Base-by-base conservation (phyloP, 1,140 invertebrate genomes). In the Thalassaphorura encarpata region DNA sequence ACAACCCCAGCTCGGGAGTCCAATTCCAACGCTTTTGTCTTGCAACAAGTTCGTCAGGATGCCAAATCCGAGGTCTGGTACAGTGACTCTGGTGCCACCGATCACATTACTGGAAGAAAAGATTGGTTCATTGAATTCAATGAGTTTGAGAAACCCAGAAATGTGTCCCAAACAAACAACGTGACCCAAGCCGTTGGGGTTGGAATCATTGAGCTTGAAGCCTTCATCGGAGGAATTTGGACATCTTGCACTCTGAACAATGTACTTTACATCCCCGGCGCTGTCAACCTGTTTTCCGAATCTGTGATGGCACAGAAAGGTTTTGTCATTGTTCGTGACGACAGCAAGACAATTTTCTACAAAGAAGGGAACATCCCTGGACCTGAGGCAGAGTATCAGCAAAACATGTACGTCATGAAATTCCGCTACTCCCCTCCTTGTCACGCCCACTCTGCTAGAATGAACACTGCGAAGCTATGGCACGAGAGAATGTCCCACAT, bases 181-280 rank as follows among this genome's bases (percentile, higher is more conserved):
- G 18, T 29, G 18, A 18, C 18, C n/a, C 21, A 33, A 6, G 48
- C 18, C 4, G 13, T 53, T 16, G 51, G 51, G 18, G 4, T 5
- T 24, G 36, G 51, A 42, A 53, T 24, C 3, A 39, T 59, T 18
- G 5, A 27, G 4, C 13, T 59, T 5, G 48, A 52, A 42, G 52
- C 42, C n/a, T 24, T 31, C 11, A 29, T 48, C 8, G 26, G 36
- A 2, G 43, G 36, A 16, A 18, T 48, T 23, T 59, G 57, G 57
- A 11, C 19, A 11, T 8, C 15, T 16, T 18, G 16, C 15, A 43
- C 48, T 11, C 11, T 56, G 3, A 29, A 42, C 29, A 29, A 52
- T 27, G 56, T 53, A 16, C 28, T 42, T 11, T 49, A 53, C 39
- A 33, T 58, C 36, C 56, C 56, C 24, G 50, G 50, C 21, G 50